A percentile compares a stretch with the other conserved stretches of the same genome.
phyloP scores from a whole-genome alignment of 2,797 vertebrate species.

The Falco berigora region DNA sequence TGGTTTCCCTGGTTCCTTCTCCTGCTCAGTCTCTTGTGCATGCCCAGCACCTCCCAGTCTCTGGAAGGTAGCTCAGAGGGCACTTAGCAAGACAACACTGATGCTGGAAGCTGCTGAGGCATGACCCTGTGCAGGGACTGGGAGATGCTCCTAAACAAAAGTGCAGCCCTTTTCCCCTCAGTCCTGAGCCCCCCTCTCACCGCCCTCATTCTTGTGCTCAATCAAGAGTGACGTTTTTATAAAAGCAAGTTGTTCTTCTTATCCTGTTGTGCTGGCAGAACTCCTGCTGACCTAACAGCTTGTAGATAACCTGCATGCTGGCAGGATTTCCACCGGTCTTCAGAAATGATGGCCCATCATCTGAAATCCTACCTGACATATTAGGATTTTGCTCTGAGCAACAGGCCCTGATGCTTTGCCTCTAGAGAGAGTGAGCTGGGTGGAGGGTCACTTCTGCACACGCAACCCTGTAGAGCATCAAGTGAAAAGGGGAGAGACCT shows the following conservation, averaged over 20 bases:
- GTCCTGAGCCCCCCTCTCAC: background rate
- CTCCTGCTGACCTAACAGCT: background rate
- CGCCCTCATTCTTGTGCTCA: background rate
- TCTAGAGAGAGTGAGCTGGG: background rate
- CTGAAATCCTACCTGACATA: background rate
- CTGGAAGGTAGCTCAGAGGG: background rate
- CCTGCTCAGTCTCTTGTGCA: background rate
- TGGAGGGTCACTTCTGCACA: background rate
- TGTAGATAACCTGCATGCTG: background rate
- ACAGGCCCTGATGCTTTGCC: background rate
- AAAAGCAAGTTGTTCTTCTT: background rate
- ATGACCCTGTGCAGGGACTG: background rate
- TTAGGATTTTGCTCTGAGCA: background rate
- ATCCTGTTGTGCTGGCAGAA: background rate
- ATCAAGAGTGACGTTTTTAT: background rate
- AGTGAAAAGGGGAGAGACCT: background rate
- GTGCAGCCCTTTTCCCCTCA: background rate
- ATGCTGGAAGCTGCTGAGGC: background rate
- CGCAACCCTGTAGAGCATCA: background rate
- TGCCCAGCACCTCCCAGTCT: rapidly evolving
- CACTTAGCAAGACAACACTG: background rate
- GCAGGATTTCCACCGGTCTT: background rate
- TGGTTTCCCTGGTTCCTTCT: background rate
- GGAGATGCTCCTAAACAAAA: background rate
- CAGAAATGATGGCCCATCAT: background rate